Percentiles rank a stretch among this genome's conserved stretches.
Conservation (phyloP, 2,888 invertebrate species). For the Leucophenga maculata region DNA sequence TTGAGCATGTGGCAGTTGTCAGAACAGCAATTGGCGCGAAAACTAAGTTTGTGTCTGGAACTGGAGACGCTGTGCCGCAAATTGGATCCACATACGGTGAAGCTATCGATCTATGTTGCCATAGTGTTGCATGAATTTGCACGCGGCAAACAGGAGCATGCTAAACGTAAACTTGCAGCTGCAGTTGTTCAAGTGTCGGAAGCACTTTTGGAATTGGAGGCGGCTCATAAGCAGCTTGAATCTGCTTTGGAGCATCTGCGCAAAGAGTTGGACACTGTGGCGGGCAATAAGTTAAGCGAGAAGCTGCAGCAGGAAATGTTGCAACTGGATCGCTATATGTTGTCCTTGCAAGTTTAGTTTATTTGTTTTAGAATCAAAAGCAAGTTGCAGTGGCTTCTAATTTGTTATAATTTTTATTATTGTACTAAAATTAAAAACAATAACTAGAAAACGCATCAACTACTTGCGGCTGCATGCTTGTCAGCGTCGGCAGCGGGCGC, state of each 20-base stretch:
- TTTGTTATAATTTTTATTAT: neutral
- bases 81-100: slow-evolving; percentile 82
- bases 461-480: neutral
- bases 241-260: slow-evolving; percentile 61
- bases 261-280: slow-evolving; percentile 68
- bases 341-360: slow-evolving; percentile 21
- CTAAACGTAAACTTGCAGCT: slow-evolving; percentile 70
- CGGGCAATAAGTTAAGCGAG: slow-evolving; percentile 64
- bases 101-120: slow-evolving; percentile 83
- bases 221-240: slow-evolving; percentile 36
- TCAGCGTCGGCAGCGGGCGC: too few relatives aligned
- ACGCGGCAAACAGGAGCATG: slow-evolving; percentile 74
- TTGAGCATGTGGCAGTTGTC: slow-evolving; percentile 75
- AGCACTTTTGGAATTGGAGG: slow-evolving; percentile 31
- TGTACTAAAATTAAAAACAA: neutral
- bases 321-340: slow-evolving; percentile 48
- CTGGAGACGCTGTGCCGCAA: slow-evolving; percentile 77
- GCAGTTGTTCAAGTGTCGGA: neutral
- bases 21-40: slow-evolving; percentile 77
- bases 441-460: neutral
- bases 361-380: too few relatives aligned
- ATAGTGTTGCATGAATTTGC: slow-evolving; percentile 84
- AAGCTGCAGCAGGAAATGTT: slow-evolving; percentile 46
- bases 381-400: neutral
- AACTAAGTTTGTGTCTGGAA: slow-evolving; percentile 80